A percentile compares a stretch with the other conserved stretches of the same genome.
Conservation (phyloP, 2,797 vertebrate genomes). For the Selene dorsalis region DNA sequence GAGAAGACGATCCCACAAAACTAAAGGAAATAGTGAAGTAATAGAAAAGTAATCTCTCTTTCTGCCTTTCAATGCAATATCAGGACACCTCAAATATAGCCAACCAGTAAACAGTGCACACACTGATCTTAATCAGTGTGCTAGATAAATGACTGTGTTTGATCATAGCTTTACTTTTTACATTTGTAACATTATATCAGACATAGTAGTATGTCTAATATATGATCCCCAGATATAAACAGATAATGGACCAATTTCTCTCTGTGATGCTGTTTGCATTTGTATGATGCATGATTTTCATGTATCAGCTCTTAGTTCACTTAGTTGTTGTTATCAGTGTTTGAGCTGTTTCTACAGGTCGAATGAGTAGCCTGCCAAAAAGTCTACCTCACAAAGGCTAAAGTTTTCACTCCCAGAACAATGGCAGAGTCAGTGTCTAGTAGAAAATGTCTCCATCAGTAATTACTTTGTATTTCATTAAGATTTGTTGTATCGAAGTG, state of each 20-base stretch:
- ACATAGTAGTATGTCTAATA: too few relatives aligned
- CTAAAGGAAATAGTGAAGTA: neutral
- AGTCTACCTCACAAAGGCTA: neutral
- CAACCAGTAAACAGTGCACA: too few relatives aligned
- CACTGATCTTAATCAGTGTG: neutral
- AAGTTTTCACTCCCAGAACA: neutral
- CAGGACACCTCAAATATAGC: neutral
- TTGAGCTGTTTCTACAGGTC: neutral
- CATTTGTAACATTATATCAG: too few relatives aligned
- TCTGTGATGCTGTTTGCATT: too few relatives aligned
- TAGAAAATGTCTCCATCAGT: neutral
- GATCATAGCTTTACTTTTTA: neutral
- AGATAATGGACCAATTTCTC: neutral
- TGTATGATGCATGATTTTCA: neutral
- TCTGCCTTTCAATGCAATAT: too few relatives aligned
- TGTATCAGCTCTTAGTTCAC: neutral
- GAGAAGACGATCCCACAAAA: neutral
- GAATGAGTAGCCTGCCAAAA: neutral
- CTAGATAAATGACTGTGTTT: neutral
- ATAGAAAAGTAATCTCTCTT: too few relatives aligned
- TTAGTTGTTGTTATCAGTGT: neutral
- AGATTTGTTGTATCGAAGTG: conserved; percentile 8
- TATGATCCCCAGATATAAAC: neutral
- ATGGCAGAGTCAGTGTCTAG: neutral
- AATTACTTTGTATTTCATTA: conserved; percentile 4